These are phyloP conservation scores for Drosophila eugracilis DNA, from an alignment of 1,140 invertebrate genomes.

Conservation along the genomic window DNA sequence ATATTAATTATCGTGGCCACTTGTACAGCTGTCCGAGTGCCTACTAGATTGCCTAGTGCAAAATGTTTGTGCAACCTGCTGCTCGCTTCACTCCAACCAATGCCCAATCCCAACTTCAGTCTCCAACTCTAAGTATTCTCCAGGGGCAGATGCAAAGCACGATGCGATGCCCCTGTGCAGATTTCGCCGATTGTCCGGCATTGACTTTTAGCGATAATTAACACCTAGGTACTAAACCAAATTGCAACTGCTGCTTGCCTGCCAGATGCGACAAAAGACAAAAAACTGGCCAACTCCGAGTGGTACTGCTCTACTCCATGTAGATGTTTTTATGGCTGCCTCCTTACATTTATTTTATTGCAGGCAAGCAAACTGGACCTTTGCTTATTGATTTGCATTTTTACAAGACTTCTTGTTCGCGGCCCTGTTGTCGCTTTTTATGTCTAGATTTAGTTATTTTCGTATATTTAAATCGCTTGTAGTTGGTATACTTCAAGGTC, in stretches of 20 bases:
- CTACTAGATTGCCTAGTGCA: too few species aligned
- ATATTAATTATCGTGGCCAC: conserved; percentile 77
- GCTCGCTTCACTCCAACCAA: conserved; percentile 10
- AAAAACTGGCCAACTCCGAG: conserved; percentile 13
- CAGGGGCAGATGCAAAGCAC: conserved; percentile 71
- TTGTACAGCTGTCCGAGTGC: conserved; percentile 59
- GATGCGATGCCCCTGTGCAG: conserved; percentile 61
- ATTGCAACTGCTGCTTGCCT: conserved; percentile 59
- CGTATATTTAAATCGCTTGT: conserved; percentile 78
- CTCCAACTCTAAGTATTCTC: conserved; percentile 54
- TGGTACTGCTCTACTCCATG: conserved; percentile 31
- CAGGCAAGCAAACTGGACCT: conserved; percentile 57
- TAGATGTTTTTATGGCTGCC: conserved; percentile 38
- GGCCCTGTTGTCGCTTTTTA: conserved; percentile 46
- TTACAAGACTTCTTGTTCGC: conserved; percentile 71
- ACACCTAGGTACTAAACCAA: conserved; percentile 79
- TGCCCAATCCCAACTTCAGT: neutral
- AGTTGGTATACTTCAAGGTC: conserved; percentile 36
- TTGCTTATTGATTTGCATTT: conserved; percentile 83
- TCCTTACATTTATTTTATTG: conserved; percentile 80
- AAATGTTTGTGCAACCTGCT: conserved; percentile 29
- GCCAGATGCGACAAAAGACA: conserved; percentile 63
- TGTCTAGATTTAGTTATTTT: conserved; percentile 74
- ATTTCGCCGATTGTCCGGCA: conserved; percentile 77
- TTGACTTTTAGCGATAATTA: conserved; percentile 83